phyloP scores from a whole-genome alignment of 92 coral and sea anemone species.

The Heliopora coerulea region DNA sequence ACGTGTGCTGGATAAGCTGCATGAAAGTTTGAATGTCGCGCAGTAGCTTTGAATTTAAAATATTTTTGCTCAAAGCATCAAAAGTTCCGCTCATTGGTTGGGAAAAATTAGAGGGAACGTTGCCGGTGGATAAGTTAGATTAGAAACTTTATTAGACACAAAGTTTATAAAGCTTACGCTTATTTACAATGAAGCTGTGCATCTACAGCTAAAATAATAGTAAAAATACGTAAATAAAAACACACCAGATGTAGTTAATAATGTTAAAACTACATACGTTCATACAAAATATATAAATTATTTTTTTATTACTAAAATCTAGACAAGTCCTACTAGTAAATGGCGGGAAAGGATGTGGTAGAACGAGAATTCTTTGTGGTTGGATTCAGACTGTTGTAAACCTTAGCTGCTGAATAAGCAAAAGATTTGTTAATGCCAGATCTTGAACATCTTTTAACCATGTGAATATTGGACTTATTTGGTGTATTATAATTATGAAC shows the following conservation, averaged over 20 bases:
- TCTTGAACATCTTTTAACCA: neutral
- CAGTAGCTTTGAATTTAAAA: too few species aligned
- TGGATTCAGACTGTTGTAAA: neutral
- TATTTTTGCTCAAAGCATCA: too few species aligned
- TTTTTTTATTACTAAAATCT: neutral
- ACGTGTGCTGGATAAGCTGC: too few species aligned
- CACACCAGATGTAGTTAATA: too few species aligned
- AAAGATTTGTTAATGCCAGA: conserved; percentile 3
- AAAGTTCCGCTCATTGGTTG: too few species aligned
- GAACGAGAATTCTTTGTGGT: too few species aligned
- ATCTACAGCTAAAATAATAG: too few species aligned
- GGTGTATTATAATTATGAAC: conserved; percentile 5
- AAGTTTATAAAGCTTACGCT: neutral
- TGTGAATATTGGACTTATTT: neutral
- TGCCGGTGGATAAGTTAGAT: too few species aligned
- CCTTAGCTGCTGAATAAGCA: conserved; percentile 5
- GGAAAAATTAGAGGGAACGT: too few species aligned
- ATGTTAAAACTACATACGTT: neutral
- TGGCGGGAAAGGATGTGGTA: too few species aligned
- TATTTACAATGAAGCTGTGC: neutral
- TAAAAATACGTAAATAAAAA: too few species aligned
- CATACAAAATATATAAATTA: neutral
- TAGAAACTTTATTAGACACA: neutral
- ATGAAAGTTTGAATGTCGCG: too few species aligned
- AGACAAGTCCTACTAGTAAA: neutral